These are phyloP conservation scores for Gymnopithys bicolor DNA, from an alignment of 2,797 vertebrate genomes.

Conservation along the genomic window DNA sequence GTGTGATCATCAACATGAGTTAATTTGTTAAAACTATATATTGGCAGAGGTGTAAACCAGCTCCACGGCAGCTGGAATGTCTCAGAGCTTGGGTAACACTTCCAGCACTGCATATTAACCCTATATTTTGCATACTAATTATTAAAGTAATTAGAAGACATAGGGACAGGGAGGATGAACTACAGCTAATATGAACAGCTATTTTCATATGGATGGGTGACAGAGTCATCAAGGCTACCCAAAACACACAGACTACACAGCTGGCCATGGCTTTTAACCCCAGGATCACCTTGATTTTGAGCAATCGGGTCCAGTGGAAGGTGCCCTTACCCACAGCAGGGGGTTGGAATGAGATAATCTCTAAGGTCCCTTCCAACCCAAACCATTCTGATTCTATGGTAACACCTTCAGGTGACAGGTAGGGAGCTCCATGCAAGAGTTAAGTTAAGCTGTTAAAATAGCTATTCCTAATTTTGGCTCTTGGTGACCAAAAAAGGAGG, in stretches of 20 bases:
- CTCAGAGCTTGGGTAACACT: background rate
- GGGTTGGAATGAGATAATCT: background rate
- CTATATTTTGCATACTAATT: background rate
- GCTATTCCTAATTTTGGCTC: background rate
- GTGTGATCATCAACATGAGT: background rate
- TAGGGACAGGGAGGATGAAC: background rate
- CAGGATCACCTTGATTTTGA: background rate
- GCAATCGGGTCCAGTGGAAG: background rate
- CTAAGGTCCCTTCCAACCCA: background rate
- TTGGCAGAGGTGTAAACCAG: background rate
- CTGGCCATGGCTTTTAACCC: background rate
- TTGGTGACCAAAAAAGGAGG: background rate
- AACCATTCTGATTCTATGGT: background rate
- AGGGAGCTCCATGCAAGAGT: background rate
- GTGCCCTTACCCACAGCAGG: fast-evolving
- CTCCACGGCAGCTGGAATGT: background rate
- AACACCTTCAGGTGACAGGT: background rate
- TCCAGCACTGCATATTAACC: background rate
- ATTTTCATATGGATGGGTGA: background rate
- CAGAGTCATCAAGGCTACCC: fast-evolving
- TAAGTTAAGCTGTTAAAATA: background rate
- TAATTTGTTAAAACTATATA: background rate
- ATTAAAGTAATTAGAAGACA: background rate
- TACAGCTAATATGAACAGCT: background rate
- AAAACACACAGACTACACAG: fast-evolving